These are phyloP conservation scores for Pandemis cinnamomeana DNA, from an alignment of 2,888 invertebrate species.

Conservation along the genomic window DNA sequence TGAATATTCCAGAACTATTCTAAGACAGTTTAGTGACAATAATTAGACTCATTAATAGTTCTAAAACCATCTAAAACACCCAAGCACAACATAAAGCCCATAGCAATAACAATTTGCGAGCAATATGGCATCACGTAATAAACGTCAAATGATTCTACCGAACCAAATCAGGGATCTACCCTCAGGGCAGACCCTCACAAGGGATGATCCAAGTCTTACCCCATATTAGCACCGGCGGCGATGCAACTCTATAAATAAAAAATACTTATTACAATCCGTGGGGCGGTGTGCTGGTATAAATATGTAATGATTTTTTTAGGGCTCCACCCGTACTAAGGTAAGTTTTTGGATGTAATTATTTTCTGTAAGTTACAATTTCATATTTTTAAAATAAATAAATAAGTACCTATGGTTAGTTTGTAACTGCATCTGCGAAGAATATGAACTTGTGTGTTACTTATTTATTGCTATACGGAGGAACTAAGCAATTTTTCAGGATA, in stretches of 20 bases:
- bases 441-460: too few species aligned
- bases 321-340: conserved; percentile 44
- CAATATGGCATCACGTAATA: conserved; percentile 67
- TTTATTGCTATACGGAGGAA: too few species aligned
- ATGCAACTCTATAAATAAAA: conserved; percentile 75
- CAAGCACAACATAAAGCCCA: not conserved
- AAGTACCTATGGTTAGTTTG: too few species aligned
- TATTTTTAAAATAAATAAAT: too few species aligned
- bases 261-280: conserved; percentile 74
- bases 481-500: too few species aligned
- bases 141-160: conserved; percentile 67
- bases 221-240: conserved; percentile 81
- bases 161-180: conserved; percentile 68
- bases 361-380: too few species aligned
- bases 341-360: too few species aligned
- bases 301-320: conserved; percentile 65
- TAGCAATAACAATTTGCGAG: conserved; percentile 56
- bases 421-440: too few species aligned
- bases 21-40: too few species aligned
- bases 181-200: conserved; percentile 51
- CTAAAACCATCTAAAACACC: not conserved
- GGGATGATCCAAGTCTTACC: conserved; percentile 75
- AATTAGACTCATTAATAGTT: too few species aligned
- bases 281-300: conserved; percentile 62
- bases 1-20: too few species aligned